A percentile compares a stretch with the other conserved stretches of the same genome.
Conservation (phyloP, 2,888 invertebrate species). For the Oscheius sp. region DNA sequence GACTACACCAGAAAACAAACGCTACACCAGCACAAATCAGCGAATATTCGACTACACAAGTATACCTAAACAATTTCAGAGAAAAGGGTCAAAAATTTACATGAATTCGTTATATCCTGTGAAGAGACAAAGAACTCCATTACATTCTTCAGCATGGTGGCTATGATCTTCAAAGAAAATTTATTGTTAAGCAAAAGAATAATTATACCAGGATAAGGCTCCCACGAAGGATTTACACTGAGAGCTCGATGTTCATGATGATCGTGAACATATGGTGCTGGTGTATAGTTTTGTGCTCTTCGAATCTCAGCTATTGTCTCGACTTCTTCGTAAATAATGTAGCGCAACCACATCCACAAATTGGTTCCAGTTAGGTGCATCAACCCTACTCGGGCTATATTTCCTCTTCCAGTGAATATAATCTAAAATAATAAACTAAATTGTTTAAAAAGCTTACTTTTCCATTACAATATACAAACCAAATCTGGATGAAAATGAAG, state of each 20-base stretch:
- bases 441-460: slow-evolving; percentile 35
- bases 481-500: slow-evolving; percentile 57
- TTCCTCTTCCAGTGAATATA: slow-evolving; percentile 51
- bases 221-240: slow-evolving; percentile 25
- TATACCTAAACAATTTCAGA: slow-evolving; percentile 41
- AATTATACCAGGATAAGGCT: slow-evolving; percentile 26
- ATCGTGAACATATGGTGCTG: slow-evolving; percentile 5
- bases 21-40: slow-evolving; percentile 58
- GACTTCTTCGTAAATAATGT: slow-evolving; percentile 57
- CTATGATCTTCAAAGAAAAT: slow-evolving; percentile 30
- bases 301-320: slow-evolving; percentile 52
- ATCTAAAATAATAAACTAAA: slow-evolving; percentile 37
- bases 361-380: slow-evolving; percentile 58
- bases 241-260: slow-evolving; percentile 6
- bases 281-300: slow-evolving; percentile 24
- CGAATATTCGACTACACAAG: slow-evolving; percentile 58
- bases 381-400: slow-evolving; percentile 51
- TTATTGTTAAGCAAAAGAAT: not conserved
- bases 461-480: slow-evolving; percentile 62
- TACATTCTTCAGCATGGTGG: slow-evolving; percentile 37
- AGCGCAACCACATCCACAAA: slow-evolving; percentile 59
- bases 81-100: slow-evolving; percentile 24
- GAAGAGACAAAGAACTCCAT: slow-evolving; percentile 53
- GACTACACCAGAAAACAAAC: slow-evolving; percentile 57
- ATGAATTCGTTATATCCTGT: slow-evolving; percentile 57